Percentiles rank a stretch among this genome's conserved stretches.
Evolutionary conservation across 1,140 invertebrate genomes (phyloP).

Genomic region (Hirudo medicinalis): DNA sequence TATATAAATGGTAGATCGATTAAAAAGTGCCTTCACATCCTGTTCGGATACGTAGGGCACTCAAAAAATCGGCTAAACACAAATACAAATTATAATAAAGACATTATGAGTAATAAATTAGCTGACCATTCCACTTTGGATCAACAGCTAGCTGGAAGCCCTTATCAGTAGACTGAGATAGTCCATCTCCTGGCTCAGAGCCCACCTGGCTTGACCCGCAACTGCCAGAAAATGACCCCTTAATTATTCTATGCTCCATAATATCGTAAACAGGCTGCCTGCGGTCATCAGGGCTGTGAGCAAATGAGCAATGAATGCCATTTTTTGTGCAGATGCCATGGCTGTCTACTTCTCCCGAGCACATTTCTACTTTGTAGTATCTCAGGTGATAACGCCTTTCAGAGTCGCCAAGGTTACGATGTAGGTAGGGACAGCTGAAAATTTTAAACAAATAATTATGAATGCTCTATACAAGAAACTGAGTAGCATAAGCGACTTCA

Average conservation of each 20-base stretch:
- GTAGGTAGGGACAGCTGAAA: slow-evolving; percentile 76
- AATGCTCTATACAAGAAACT: background rate
- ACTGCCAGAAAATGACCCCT: too few species aligned
- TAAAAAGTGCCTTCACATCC: too few species aligned
- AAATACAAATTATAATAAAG: too few species aligned
- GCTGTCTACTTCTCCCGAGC: slow-evolving; percentile 89
- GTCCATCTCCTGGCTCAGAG: too few species aligned
- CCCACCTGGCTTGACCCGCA: too few species aligned
- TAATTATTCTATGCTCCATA: slow-evolving; percentile 45
- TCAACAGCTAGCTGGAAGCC: background rate
- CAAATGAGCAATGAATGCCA: slow-evolving; percentile 75
- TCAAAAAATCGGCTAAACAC: too few species aligned
- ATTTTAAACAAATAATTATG: background rate
- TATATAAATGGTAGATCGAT: too few species aligned
- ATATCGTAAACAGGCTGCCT: slow-evolving; percentile 88
- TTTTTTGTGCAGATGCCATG: slow-evolving; percentile 93
- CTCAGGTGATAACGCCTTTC: slow-evolving; percentile 89
- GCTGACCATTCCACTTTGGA: slow-evolving; percentile 1
- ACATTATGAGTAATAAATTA: background rate
- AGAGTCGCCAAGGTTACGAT: slow-evolving; percentile 91
- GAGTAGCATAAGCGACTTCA: background rate
- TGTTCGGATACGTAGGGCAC: too few species aligned
- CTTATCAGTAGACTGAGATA: too few species aligned
- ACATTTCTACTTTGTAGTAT: slow-evolving; percentile 98
- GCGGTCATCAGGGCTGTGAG: slow-evolving; percentile 84